Conservation (phyloP, 2,797 vertebrate genomes). For the Catharus ustulatus region DNA sequence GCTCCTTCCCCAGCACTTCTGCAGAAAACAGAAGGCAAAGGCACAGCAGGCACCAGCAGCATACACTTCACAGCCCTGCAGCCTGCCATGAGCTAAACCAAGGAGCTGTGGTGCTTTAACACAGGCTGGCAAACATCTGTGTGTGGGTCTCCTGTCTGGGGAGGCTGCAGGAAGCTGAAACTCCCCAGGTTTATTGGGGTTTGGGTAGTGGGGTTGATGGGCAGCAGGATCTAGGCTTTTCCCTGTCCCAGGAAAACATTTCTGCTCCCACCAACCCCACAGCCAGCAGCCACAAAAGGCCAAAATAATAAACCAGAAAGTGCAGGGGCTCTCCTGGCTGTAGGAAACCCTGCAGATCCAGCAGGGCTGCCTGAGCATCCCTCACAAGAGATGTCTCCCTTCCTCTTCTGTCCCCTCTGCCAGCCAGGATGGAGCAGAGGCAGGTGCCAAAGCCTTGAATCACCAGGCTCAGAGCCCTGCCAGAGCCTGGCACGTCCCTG, state of each 20-base stretch:
- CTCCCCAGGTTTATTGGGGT: fast-evolving
- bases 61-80: background rate
- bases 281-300: background rate
- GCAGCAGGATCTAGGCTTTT: background rate
- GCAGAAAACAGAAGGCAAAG: background rate
- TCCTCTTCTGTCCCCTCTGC: background rate
- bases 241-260: background rate
- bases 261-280: background rate
- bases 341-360: background rate
- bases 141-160: background rate
- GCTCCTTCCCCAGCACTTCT: background rate
- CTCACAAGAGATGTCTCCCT: background rate
- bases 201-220: background rate
- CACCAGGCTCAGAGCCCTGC: background rate
- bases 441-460: background rate
- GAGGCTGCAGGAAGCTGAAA: background rate
- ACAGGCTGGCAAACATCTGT: background rate
- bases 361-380: background rate
- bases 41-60: background rate
- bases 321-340: background rate
- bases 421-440: background rate
- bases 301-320: background rate
- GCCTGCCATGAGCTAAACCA: background rate
- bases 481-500: background rate
- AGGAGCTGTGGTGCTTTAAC: background rate